phyloP scores from a whole-genome alignment of 2,888 invertebrate genomes.

The Torymus aiolomorphi region DNA sequence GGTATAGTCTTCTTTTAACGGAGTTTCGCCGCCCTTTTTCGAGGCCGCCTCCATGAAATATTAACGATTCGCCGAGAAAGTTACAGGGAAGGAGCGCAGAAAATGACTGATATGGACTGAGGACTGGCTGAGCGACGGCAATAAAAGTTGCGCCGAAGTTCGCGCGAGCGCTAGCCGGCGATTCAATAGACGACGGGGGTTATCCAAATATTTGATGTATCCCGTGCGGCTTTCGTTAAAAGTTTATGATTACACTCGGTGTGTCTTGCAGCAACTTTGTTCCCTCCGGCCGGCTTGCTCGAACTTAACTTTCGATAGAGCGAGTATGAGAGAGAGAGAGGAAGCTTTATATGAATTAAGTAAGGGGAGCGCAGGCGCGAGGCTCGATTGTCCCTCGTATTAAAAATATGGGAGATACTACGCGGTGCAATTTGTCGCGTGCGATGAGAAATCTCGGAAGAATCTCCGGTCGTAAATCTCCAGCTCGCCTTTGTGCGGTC shows the following conservation, averaged over 20 bases:
- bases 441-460: conserved; percentile 24
- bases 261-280: conserved; percentile 2
- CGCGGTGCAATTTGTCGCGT: neutral
- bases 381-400: too few relatives aligned
- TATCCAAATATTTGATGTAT: conserved; percentile 30
- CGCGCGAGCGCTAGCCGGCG: neutral
- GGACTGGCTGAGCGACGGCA: neutral
- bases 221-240: neutral
- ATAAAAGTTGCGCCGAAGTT: conserved; percentile 33
- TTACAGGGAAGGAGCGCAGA: conserved; percentile 11
- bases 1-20: neutral
- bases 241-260: conserved; percentile 13
- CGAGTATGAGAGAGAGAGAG: too few relatives aligned
- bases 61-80: conserved; percentile 23
- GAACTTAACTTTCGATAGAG: too few relatives aligned
- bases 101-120: conserved; percentile 25
- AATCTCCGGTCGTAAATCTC: conserved; percentile 36
- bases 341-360: too few relatives aligned
- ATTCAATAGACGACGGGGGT: conserved; percentile 33
- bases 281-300: neutral
- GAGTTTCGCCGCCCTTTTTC: neutral
- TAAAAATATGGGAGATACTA: too few relatives aligned
- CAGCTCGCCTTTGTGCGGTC: neutral
- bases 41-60: conserved; percentile 19
- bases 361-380: too few relatives aligned